Conservation (phyloP, 1,140 invertebrate species). For the Megalopta genalis region DNA sequence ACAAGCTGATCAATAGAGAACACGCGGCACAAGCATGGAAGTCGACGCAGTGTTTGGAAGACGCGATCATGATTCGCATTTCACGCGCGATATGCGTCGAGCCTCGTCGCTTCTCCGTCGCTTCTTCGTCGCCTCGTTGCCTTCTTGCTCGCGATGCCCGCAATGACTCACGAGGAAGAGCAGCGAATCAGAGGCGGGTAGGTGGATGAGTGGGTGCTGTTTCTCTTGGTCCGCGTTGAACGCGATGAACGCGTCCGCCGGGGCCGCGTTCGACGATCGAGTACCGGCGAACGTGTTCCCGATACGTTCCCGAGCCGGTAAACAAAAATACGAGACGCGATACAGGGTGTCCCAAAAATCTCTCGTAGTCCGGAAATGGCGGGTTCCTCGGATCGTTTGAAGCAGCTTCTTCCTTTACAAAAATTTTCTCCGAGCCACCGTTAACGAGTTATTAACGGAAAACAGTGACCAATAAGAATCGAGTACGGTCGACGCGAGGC, state of each 20-base stretch:
- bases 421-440: too few relatives aligned
- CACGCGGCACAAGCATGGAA: not conserved
- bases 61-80: constrained; percentile 23
- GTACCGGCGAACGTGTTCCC: not conserved
- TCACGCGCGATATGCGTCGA: constrained; percentile 1
- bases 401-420: too few relatives aligned
- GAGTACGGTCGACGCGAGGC: too few relatives aligned
- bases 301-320: not conserved
- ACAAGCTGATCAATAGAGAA: too few relatives aligned
- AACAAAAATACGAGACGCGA: too few relatives aligned
- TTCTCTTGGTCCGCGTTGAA: constrained; percentile 34
- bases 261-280: not conserved
- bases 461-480: too few relatives aligned
- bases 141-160: constrained; percentile 21
- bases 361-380: too few relatives aligned
- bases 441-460: too few relatives aligned
- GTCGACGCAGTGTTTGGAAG: constrained; percentile 7
- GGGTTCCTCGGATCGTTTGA: too few relatives aligned
- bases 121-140: not conserved
- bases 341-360: too few relatives aligned
- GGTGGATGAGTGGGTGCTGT: constrained; percentile 56
- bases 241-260: not conserved
- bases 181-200: constrained; percentile 25
- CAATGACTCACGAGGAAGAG: constrained; percentile 62
- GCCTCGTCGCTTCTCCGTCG: not conserved